Base-by-base conservation (phyloP, 1,140 invertebrate species). In the Camponotus pennsylvanicus region DNA sequence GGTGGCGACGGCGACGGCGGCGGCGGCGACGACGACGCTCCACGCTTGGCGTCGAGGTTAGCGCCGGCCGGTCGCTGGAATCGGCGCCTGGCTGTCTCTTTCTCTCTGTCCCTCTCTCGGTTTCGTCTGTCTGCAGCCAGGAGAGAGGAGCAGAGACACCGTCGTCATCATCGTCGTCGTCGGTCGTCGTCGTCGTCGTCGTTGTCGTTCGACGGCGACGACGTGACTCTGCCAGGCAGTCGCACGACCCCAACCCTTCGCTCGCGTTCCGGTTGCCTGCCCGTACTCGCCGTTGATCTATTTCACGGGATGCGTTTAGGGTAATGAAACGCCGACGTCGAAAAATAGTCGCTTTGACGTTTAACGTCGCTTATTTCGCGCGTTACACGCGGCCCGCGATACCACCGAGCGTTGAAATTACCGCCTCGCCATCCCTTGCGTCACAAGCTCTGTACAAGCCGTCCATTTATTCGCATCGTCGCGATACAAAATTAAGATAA, bases 21-120 rank as follows among this genome's bases (percentile, higher is more conserved):
- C 85, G 91, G 34, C 67, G 86, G 42, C 85, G 87, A 69, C 90
- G 90, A 64, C 90, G 90, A 84, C 90, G 87, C 77, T 89, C 88
- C 80, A 86, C 85, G 84, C 79, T 91, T 92, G 91, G 91, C 91
- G 91, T 92, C 91, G 89, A 91, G 69, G 89, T 86, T 90, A 89
- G 91, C 90, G 91, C 89, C 91, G 86, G 89, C 77, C 86, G 91
- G 88, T 84, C 89, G 86, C 89, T 90, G 61, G 86, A 88, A 91
- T 89, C 91, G 90, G 90, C 91, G 91, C 91, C 91, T 87, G 89
- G 66, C 86, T 88, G 91, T 91, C 90, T 92, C 90, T 87, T 71
- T 92, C 76, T 85, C 87, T 87, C 88, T 78, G 77, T 90, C 77
- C 86, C 55, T 90, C 82, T 88, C 76, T 83, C 73, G 79, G 21